phyloP scores from a whole-genome alignment of 2,113 vertebrate species.

The Etheostoma cragini region DNA sequence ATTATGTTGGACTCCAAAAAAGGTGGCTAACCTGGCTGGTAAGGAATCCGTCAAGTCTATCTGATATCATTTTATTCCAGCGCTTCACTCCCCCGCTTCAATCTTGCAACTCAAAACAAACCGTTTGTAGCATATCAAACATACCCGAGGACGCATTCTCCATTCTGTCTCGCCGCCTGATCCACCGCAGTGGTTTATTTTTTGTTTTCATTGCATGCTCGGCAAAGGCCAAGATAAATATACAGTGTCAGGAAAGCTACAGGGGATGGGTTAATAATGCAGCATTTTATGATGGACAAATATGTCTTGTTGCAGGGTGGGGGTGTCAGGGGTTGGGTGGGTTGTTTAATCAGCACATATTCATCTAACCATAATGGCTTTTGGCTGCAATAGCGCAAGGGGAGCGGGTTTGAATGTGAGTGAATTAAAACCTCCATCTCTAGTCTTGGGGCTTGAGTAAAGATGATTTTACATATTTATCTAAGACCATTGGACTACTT shows the following conservation, averaged over 20 bases:
- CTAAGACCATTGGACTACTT: constrained; percentile 1
- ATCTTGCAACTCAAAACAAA: constrained; percentile 64
- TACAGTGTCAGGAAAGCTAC: constrained; percentile 56
- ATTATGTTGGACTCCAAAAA: background rate
- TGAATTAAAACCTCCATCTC: constrained; percentile 27
- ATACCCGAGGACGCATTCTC: constrained; percentile 53
- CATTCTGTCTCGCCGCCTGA: constrained; percentile 29
- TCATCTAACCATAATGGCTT: constrained; percentile 65
- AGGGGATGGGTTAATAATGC: constrained; percentile 69
- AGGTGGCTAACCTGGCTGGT: background rate
- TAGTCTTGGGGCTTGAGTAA: background rate
- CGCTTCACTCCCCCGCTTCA: constrained; percentile 13
- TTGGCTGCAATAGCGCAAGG: constrained; percentile 17
- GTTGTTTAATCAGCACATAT: constrained; percentile 68
- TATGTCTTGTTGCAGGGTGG: constrained; percentile 55
- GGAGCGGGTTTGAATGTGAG: background rate
- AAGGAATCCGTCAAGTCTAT: constrained; percentile 32
- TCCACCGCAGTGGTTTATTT: constrained; percentile 49
- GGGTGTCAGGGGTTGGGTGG: constrained; percentile 20
- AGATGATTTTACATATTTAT: constrained; percentile 42
- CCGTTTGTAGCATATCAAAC: constrained; percentile 56
- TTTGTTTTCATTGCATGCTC: constrained; percentile 70
- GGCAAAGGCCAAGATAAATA: constrained; percentile 61
- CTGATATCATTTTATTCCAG: constrained; percentile 3
- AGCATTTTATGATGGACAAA: constrained; percentile 70